Percentiles rank a stretch among this genome's conserved stretches.
Evolutionary conservation across 2,888 invertebrate species (phyloP).

Genomic region (Linhomoeus sp.): DNA sequence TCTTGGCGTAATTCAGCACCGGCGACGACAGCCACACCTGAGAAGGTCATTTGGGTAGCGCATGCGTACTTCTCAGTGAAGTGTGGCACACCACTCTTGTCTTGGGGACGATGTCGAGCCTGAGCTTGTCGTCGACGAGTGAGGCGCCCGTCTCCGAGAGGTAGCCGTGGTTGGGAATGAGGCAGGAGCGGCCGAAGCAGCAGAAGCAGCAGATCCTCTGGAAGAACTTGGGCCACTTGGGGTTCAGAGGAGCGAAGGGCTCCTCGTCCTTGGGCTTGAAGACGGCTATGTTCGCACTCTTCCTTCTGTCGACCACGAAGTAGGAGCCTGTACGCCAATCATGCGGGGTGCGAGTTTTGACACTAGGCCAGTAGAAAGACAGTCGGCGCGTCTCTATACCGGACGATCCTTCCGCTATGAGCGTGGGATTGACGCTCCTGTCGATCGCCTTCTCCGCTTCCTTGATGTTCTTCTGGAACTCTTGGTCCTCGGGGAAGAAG

Average conservation of each 20-base stretch:
- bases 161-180: slow-evolving; percentile 97
- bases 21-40: no score
- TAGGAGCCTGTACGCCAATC: slow-evolving; percentile 1
- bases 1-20: no score
- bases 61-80: no score
- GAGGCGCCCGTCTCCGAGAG: slow-evolving; percentile 54
- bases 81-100: no score
- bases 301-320: not conserved
- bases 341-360: not conserved
- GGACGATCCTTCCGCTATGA: slow-evolving; percentile 96
- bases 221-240: slow-evolving; percentile 99
- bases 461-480: slow-evolving; percentile 65
- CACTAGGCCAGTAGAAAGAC: no score
- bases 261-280: no score
- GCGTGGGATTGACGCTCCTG: slow-evolving; percentile 75
- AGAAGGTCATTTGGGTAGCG: no score
- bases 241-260: slow-evolving; percentile 88
- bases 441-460: slow-evolving; percentile 57
- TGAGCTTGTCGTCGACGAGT: no score
- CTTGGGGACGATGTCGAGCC: no score
- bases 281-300: slow-evolving; percentile 54
- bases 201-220: no score
- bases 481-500: slow-evolving; percentile 56
- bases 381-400: slow-evolving; percentile 78
- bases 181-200: slow-evolving; percentile 91